Percentiles rank a stretch among this genome's conserved stretches.
Conservation (phyloP, 2,797 vertebrate genomes). For the Anisognathus igniventris region DNA sequence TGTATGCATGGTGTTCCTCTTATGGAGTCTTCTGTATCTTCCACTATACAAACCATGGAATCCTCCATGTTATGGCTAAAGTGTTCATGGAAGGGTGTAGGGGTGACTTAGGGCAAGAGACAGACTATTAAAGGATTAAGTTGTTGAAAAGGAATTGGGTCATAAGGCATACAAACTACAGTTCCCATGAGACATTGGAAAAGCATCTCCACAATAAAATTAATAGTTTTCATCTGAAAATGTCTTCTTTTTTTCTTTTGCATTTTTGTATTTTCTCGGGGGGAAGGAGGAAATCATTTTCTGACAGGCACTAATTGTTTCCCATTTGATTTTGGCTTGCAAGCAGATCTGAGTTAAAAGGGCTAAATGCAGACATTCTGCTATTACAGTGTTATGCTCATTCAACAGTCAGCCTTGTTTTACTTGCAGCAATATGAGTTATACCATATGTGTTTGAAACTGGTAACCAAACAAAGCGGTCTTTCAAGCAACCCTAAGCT, state of each 20-base stretch:
- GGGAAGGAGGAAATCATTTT: neutral
- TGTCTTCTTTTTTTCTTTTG: neutral
- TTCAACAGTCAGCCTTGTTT: conserved; percentile 64
- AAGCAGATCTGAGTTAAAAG: conserved; percentile 48
- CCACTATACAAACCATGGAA: neutral
- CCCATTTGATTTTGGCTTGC: conserved; percentile 55
- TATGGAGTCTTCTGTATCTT: neutral
- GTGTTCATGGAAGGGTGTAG: neutral
- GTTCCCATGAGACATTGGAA: conserved; percentile 21
- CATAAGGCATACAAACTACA: conserved; percentile 4
- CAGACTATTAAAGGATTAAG: neutral
- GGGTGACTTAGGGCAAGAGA: neutral
- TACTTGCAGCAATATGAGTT: conserved; percentile 66
- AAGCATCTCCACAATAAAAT: neutral
- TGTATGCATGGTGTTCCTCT: neutral
- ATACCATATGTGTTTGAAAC: conserved; percentile 64
- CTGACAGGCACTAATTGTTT: conserved; percentile 62
- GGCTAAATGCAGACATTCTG: conserved; percentile 56
- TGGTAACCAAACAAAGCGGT: conserved; percentile 56
- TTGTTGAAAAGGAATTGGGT: neutral
- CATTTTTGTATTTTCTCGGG: conserved; percentile 44
- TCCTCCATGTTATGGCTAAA: neutral
- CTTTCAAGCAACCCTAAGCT: conserved; percentile 55
- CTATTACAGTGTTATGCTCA: conserved; percentile 47
- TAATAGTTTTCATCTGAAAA: conserved; percentile 18